A percentile compares a stretch with the other conserved stretches of the same genome.
Evolutionary conservation across 2,888 invertebrate species (phyloP).

Genomic region (Zaprionus obscuricornis): DNA sequence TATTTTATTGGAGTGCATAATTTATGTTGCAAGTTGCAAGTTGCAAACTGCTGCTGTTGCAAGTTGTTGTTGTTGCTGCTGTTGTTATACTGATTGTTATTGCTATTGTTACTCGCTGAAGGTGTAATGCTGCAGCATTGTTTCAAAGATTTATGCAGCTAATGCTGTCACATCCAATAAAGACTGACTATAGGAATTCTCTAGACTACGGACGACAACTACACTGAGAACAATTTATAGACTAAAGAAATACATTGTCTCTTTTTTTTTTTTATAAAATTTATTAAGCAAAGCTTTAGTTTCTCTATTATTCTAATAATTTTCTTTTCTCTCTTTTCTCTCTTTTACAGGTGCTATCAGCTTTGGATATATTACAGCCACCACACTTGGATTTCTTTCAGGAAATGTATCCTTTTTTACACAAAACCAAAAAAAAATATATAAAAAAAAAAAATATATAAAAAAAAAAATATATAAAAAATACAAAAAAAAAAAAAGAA

Average conservation of each 20-base stretch:
- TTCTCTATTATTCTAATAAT: constrained; percentile 1
- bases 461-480: constrained; percentile 15
- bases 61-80: neutral
- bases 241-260: constrained; percentile 29
- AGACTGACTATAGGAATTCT: too few relatives aligned
- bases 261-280: constrained; percentile 22
- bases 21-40: constrained; percentile 45
- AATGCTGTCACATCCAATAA: constrained; percentile 51
- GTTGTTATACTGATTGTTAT: neutral
- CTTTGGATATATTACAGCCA: constrained; percentile 99
- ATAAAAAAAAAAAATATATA: constrained; percentile 22
- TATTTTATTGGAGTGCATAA: constrained; percentile 65
- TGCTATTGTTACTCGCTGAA: constrained; percentile 3
- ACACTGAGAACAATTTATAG: too few relatives aligned
- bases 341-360: constrained; percentile 94
- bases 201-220: too few relatives aligned
- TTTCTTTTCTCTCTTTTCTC: constrained; percentile 20
- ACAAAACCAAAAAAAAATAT: too few relatives aligned
- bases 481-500: too few relatives aligned
- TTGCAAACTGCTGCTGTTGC: too few relatives aligned
- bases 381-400: constrained; percentile 99
- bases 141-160: constrained; percentile 48
- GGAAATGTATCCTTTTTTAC: constrained; percentile 98
- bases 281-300: constrained; percentile 35
- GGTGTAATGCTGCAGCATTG: constrained; percentile 42